Evolutionary conservation across 2,113 vertebrate species (phyloP).

Genomic region (Limnothrissa miodon): DNA sequence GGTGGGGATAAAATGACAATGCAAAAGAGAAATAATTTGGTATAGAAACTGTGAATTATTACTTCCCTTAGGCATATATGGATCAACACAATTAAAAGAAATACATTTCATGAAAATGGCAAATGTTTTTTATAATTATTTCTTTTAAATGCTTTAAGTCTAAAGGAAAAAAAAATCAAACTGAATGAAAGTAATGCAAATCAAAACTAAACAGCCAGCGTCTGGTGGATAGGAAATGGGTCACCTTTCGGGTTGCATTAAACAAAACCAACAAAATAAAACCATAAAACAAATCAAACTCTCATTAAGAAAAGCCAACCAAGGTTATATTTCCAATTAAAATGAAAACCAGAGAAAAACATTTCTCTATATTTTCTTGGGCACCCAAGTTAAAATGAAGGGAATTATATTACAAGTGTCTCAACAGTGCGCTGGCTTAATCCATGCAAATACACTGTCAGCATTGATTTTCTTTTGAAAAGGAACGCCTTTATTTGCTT

Average conservation of each 20-base stretch:
- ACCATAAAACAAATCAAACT: neutral
- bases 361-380: neutral
- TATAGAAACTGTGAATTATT: neutral
- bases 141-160: neutral
- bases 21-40: neutral
- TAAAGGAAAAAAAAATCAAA: neutral
- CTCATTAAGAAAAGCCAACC: neutral
- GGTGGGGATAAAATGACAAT: neutral
- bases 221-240: neutral
- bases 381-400: neutral
- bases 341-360: neutral
- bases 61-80: neutral
- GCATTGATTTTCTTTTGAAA: slow-evolving; percentile 67
- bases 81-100: neutral
- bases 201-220: neutral
- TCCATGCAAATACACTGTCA: slow-evolving; percentile 74
- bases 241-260: neutral
- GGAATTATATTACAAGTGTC: neutral
- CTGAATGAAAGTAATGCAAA: neutral
- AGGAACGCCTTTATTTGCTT: slow-evolving; percentile 70
- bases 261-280: neutral
- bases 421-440: slow-evolving; percentile 47
- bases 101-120: neutral
- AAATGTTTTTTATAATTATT: neutral
- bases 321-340: slow-evolving; percentile 10